Percentiles rank a stretch among this genome's conserved stretches.
Evolutionary conservation across 1,140 invertebrate genomes (phyloP).

Genomic region (Rhizoglyphus robini): DNA sequence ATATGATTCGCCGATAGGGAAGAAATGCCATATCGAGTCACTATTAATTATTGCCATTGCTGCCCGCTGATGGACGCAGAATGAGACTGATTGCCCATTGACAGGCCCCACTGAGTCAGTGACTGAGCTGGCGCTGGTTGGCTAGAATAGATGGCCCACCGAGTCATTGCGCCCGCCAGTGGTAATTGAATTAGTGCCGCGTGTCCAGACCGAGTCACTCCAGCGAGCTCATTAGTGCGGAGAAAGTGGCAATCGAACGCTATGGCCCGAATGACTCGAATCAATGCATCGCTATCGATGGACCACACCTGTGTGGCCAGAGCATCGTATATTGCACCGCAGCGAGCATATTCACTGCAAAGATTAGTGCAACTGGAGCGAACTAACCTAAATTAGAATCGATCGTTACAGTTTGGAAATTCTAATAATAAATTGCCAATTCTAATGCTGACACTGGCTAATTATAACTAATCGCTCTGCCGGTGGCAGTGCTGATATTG

Average conservation of each 20-base stretch:
- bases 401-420: too few relatives aligned
- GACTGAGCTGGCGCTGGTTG: neutral
- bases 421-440: too few relatives aligned
- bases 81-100: neutral
- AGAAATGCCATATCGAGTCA: neutral
- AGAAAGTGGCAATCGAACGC: neutral
- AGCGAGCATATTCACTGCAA: neutral
- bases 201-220: neutral
- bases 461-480: too few relatives aligned
- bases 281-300: neutral
- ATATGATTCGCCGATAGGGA: constrained; percentile 13
- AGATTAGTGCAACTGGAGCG: neutral
- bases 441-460: too few relatives aligned
- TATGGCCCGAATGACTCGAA: neutral
- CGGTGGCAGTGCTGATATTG: too few relatives aligned
- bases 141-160: too few relatives aligned
- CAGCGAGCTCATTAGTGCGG: neutral
- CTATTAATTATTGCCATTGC: constrained; percentile 12
- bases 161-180: too few relatives aligned
- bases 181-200: neutral
- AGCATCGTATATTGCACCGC: neutral
- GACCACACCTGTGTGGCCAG: neutral
- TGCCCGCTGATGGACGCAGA: neutral
- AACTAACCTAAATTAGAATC: neutral
- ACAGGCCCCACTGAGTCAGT: neutral